Percentiles rank a stretch among this genome's conserved stretches.
phyloP scores from a whole-genome alignment of 2,888 invertebrate species.

The Isotomurus palustris region DNA sequence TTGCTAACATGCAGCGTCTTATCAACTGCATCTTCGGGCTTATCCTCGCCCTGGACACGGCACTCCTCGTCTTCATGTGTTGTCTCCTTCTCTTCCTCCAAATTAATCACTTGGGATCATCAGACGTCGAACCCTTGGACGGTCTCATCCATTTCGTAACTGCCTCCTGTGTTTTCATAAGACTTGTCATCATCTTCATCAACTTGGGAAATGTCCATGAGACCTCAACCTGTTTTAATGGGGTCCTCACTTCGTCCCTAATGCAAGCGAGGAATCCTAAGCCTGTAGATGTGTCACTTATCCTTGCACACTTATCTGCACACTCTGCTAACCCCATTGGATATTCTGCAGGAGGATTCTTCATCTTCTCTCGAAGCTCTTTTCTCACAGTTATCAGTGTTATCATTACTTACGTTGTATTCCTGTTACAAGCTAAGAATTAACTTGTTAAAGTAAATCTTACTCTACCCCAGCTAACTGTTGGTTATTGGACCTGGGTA shows the following conservation, averaged over 20 bases:
- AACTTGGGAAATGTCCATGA: slow-evolving; percentile 39
- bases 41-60: slow-evolving; percentile 36
- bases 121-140: slow-evolving; percentile 21
- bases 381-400: slow-evolving; percentile 38
- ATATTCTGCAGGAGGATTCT: slow-evolving; percentile 40
- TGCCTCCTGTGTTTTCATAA: slow-evolving; percentile 20
- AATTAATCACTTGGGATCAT: slow-evolving; percentile 32
- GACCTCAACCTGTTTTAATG: slow-evolving; percentile 31
- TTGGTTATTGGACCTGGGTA: too few species aligned
- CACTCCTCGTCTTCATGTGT: slow-evolving; percentile 35
- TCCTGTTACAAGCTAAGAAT: slow-evolving; percentile 36
- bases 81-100: slow-evolving; percentile 37
- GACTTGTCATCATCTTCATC: slow-evolving; percentile 37
- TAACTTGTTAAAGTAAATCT: slow-evolving; percentile 1
- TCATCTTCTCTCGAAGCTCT: slow-evolving; percentile 35
- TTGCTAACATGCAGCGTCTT: slow-evolving; percentile 37
- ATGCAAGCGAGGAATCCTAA: slow-evolving; percentile 28
- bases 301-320: slow-evolving; percentile 35
- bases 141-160: slow-evolving; percentile 26
- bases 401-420: slow-evolving; percentile 38
- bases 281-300: slow-evolving; percentile 28
- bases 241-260: slow-evolving; percentile 23
- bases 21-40: slow-evolving; percentile 42
- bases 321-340: slow-evolving; percentile 35
- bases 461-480: neutral